Evolutionary conservation across 1,140 invertebrate genomes (phyloP).

Genomic region (Idris sp.): DNA sequence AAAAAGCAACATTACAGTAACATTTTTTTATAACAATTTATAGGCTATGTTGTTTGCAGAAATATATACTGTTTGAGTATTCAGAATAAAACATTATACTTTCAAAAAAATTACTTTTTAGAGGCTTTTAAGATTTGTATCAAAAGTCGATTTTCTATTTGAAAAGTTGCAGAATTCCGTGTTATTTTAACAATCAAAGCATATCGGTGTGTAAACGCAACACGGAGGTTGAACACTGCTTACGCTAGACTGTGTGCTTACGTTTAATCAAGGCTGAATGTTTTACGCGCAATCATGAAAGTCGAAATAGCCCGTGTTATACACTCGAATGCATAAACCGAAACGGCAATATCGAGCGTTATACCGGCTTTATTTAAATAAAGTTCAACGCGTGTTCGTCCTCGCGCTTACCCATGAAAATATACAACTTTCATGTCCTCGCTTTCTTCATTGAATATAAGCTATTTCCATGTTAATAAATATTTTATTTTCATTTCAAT

Average conservation of each 20-base stretch:
- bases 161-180: constrained; percentile 36
- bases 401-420: constrained; percentile 44
- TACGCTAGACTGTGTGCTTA: constrained; percentile 57
- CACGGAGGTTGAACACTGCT: constrained; percentile 57
- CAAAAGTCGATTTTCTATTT: constrained; percentile 41
- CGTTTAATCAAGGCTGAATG: constrained; percentile 77
- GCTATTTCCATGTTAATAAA: background rate
- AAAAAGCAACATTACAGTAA: constrained; percentile 40
- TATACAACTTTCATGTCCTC: constrained; percentile 38
- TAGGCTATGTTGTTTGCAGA: background rate
- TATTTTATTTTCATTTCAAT: too few species aligned
- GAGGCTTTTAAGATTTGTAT: constrained; percentile 13
- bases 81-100: too few species aligned
- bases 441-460: constrained; percentile 4
- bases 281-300: constrained; percentile 77
- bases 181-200: constrained; percentile 49
- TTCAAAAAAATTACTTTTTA: constrained; percentile 19
- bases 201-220: constrained; percentile 52
- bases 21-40: constrained; percentile 2
- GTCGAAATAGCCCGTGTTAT: constrained; percentile 75
- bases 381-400: constrained; percentile 66
- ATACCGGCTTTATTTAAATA: constrained; percentile 78
- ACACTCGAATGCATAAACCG: constrained; percentile 76
- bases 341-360: constrained; percentile 76
- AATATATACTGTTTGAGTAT: too few species aligned